These are phyloP conservation scores for Ectemnius cavifrons DNA, from an alignment of 2,888 invertebrate genomes.

Conservation along the genomic window DNA sequence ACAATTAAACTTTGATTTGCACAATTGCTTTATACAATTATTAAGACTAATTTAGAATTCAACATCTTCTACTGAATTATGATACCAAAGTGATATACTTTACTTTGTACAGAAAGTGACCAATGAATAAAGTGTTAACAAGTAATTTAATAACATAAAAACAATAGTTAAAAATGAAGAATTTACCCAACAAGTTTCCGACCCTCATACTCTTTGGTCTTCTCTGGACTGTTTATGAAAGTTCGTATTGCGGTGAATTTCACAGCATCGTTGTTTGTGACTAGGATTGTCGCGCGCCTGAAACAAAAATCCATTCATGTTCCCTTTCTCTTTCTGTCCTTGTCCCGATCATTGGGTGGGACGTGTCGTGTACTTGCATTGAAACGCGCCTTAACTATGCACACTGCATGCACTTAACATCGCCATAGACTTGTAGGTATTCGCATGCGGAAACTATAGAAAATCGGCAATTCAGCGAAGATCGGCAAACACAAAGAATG, in stretches of 20 bases:
- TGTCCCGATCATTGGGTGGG: not conserved
- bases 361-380: constrained; percentile 3
- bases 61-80: no score
- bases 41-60: no score
- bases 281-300: constrained; percentile 32
- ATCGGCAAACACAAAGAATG: not conserved
- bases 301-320: constrained; percentile 21
- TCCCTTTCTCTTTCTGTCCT: not conserved
- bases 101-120: no score
- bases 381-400: not conserved
- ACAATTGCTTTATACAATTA: no score
- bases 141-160: not conserved
- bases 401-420: not conserved
- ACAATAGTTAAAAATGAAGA: constrained; percentile 6
- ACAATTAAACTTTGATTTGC: no score
- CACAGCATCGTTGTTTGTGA: constrained; percentile 22
- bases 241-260: constrained; percentile 33
- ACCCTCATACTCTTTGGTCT: constrained; percentile 84
- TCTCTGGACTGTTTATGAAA: constrained; percentile 21
- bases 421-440: not conserved
- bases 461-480: not conserved
- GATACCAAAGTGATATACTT: no score
- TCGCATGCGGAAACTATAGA: not conserved
- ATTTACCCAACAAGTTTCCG: constrained; percentile 88
- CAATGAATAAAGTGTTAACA: no score